Base-by-base conservation (phyloP, 2,113 vertebrate species). In the Ardeotis arabs region DNA sequence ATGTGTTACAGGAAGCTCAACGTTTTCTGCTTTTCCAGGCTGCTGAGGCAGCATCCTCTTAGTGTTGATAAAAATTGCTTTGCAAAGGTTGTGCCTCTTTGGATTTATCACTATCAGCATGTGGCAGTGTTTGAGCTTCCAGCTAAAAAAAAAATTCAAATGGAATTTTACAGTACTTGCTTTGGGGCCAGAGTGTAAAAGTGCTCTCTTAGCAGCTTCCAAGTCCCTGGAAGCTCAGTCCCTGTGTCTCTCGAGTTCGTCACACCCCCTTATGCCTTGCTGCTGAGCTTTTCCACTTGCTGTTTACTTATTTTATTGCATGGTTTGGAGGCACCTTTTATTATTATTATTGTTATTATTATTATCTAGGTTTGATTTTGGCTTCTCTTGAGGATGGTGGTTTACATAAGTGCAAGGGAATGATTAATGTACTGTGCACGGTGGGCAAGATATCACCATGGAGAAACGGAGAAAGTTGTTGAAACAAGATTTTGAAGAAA, bases 81-180 rank as follows among this genome's bases (percentile, higher is more conserved):
- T 97, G 74, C 95, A 96, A 96, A 95, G 97, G 85, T 96, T 97
- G 91, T 93, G 94, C 93, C 96, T 98, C 76, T 97, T 96, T 95
- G 93, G 95, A 97, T 95, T 97, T 96, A 97, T 96, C 97, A 91
- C 88, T 95, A 96, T 96, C 90, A 94, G 93, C 90, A 96, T 97
- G 87, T 92, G 95, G 75, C 91, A 96, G 84, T 82, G 91, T 82
- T 96, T 91, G 95, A 93, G 94, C 94, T 97, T 97, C 90, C 73
- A 96, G 84, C 85, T 95, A 68, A 91, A 93, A 95, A 93, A 93
- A 90, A 94, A 95, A 97, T 92, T 96, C 89, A 97, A 96, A 96
- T 96, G 95, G 95, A 97, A 97, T 94, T 98, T 96, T 97, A 94
- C 72, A 97, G 90, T 73, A 77, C 89, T 98, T 97, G 93, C 94